Conservation (phyloP, 2,797 vertebrate genomes). For the Cichlasoma orientale region DNA sequence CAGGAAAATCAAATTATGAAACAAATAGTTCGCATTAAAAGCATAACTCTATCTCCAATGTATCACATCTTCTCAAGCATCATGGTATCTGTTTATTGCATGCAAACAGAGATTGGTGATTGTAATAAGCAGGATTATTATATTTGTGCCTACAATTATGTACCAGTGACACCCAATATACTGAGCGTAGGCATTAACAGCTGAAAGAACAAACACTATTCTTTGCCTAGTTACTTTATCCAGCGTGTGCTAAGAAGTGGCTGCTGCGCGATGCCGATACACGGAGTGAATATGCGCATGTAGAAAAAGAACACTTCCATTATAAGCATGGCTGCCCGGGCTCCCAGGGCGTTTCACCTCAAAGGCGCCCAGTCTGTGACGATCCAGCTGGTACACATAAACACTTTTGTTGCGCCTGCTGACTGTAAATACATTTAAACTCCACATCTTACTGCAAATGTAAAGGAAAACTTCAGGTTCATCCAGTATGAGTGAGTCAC, state of each 20-base stretch:
- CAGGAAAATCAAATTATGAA: slow-evolving; percentile 46
- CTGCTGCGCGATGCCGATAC: slow-evolving; percentile 14
- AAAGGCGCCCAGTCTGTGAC: slow-evolving; percentile 4
- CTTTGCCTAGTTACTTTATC: slow-evolving; percentile 13
- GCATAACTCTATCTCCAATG: slow-evolving; percentile 31
- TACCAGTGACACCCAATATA: slow-evolving; percentile 27
- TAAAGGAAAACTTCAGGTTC: background rate
- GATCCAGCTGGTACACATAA: background rate
- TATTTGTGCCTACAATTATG: slow-evolving; percentile 22
- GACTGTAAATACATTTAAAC: background rate
- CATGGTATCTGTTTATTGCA: slow-evolving; percentile 23
- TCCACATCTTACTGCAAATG: background rate
- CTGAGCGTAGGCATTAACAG: slow-evolving; percentile 12
- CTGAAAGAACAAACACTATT: background rate
- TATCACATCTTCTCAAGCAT: slow-evolving; percentile 10
- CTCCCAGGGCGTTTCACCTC: slow-evolving; percentile 14
- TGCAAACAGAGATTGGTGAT: slow-evolving; percentile 36
- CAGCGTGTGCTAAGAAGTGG: background rate
- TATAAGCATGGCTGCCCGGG: background rate
- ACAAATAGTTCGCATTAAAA: slow-evolving; percentile 44
- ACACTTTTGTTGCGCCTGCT: background rate
- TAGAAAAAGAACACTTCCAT: slow-evolving; percentile 16
- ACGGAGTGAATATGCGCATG: slow-evolving; percentile 7
- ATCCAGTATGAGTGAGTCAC: no score
- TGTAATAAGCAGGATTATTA: slow-evolving; percentile 32